Conservation (phyloP, 1,140 invertebrate species). For the Planococcus citri region DNA sequence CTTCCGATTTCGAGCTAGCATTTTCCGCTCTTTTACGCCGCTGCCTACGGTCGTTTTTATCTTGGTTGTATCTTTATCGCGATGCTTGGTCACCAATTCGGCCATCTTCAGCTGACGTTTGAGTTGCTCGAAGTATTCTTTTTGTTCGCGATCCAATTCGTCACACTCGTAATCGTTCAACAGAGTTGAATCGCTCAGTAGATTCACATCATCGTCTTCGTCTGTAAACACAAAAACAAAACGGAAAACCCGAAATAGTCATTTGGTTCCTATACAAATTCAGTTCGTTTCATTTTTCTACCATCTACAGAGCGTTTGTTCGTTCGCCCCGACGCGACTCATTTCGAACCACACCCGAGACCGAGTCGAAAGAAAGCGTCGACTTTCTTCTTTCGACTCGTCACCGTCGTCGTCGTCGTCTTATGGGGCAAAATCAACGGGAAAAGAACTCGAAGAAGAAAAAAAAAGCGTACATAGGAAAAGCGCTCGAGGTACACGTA, state of each 20-base stretch:
- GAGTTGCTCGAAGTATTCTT: background rate
- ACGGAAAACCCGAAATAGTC: background rate
- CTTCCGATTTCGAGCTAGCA: background rate
- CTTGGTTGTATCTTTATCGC: background rate
- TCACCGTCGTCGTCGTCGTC: too few relatives aligned
- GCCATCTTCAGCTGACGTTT: background rate
- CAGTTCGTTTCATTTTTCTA: too few relatives aligned
- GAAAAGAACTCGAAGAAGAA: too few relatives aligned
- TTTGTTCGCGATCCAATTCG: slow-evolving; percentile 13
- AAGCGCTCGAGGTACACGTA: too few relatives aligned
- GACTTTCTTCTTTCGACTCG: too few relatives aligned
- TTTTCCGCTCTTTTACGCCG: slow-evolving; percentile 1
- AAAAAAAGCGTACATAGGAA: too few relatives aligned
- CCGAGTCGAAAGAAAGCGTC: too few relatives aligned
- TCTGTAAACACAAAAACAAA: slow-evolving; percentile 5
- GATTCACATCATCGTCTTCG: background rate
- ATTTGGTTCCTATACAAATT: too few relatives aligned
- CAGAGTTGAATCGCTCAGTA: background rate
- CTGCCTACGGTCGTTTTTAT: background rate
- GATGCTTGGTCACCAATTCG: background rate
- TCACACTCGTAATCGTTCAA: background rate
- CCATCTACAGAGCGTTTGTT: too few relatives aligned
- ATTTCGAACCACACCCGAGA: too few relatives aligned
- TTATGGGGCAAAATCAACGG: too few relatives aligned
- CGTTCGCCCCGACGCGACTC: too few relatives aligned